Conservation (phyloP, 2,797 vertebrate species). For the Lophius americanus region DNA sequence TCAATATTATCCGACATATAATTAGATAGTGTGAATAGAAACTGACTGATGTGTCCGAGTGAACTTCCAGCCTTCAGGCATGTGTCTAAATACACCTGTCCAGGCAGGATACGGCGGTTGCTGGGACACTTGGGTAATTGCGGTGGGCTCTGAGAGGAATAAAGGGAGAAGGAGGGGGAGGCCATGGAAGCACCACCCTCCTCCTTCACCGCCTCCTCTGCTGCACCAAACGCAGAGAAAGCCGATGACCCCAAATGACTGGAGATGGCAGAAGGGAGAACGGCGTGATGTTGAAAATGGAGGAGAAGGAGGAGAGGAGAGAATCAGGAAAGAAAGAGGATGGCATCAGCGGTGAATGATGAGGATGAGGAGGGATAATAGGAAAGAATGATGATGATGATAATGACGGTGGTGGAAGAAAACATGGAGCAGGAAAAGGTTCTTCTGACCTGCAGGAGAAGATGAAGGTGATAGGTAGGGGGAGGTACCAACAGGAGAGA, state of each 20-base stretch:
- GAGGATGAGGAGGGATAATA: not conserved
- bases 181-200: constrained; percentile 29
- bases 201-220: constrained; percentile 6
- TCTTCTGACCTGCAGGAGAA: not conserved
- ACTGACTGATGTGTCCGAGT: too few species aligned
- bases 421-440: not conserved
- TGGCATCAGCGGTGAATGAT: not conserved
- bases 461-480: not conserved
- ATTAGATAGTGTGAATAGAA: too few species aligned
- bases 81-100: too few species aligned
- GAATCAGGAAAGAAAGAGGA: not conserved
- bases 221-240: constrained; percentile 41
- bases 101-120: constrained; percentile 12
- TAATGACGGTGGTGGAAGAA: not conserved
- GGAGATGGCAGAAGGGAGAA: constrained; percentile 28
- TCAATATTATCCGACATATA: too few species aligned
- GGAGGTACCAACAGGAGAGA: not conserved
- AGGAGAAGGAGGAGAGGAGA: not conserved
- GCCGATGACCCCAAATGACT: constrained; percentile 26
- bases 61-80: too few species aligned
- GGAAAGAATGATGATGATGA: not conserved
- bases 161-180: constrained; percentile 53
- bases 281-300: constrained; percentile 40
- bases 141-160: constrained; percentile 64
- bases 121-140: constrained; percentile 56